These are phyloP conservation scores for Synanthedon formicaeformis DNA, from an alignment of 2,888 invertebrate species.

Conservation along the genomic window DNA sequence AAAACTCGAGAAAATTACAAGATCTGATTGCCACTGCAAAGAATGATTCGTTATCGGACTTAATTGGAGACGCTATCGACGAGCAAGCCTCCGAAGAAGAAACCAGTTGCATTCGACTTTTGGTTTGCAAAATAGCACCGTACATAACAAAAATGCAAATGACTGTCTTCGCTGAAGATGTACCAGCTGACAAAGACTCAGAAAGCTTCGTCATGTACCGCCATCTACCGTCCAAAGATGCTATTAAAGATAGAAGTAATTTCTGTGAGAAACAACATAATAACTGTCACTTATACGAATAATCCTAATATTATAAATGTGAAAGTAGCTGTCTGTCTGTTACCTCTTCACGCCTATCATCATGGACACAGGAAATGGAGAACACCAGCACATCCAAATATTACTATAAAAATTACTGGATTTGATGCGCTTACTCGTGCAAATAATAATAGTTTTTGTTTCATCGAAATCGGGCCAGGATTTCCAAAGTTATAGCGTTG, in stretches of 20 bases:
- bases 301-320: conserved; percentile 2
- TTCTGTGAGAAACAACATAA: conserved; percentile 73
- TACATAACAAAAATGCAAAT: conserved; percentile 82
- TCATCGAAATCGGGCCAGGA: too few relatives aligned
- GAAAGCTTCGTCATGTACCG: conserved; percentile 64
- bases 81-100: conserved; percentile 68
- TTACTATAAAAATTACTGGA: too few relatives aligned
- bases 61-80: conserved; percentile 71
- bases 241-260: conserved; percentile 72
- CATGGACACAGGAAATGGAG: too few relatives aligned
- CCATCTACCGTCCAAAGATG: conserved; percentile 72
- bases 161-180: conserved; percentile 64
- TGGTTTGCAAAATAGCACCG: conserved; percentile 83
- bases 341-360: too few relatives aligned
- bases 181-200: conserved; percentile 28
- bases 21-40: conserved; percentile 71
- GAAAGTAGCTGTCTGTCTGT: too few relatives aligned
- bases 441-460: too few relatives aligned
- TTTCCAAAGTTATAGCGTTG: too few relatives aligned
- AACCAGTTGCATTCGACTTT: conserved; percentile 76
- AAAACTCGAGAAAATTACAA: conserved; percentile 68
- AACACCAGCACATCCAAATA: too few relatives aligned
- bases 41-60: conserved; percentile 72
- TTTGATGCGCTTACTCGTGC: too few relatives aligned
- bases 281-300: conserved; percentile 54